A percentile compares a stretch with the other conserved stretches of the same genome.
phyloP scores from a whole-genome alignment of 2,113 vertebrate species.

The Ictalurus furcatus region DNA sequence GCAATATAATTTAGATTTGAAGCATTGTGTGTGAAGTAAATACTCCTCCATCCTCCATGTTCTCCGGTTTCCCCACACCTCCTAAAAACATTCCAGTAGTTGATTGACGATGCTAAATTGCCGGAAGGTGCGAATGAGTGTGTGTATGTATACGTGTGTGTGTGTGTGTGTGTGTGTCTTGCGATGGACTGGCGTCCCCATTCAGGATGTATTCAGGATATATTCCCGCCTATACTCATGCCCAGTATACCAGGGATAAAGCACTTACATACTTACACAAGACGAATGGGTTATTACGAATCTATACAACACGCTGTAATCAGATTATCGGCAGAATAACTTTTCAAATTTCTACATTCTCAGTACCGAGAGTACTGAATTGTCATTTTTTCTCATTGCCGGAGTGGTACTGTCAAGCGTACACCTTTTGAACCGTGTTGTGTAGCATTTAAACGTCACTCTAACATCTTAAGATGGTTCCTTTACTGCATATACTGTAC shows the following conservation, averaged over 20 bases:
- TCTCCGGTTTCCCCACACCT: background rate
- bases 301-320: background rate
- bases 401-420: background rate
- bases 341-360: background rate
- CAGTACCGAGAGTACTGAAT: background rate
- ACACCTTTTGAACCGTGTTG: background rate
- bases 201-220: background rate
- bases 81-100: background rate
- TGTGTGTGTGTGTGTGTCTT: background rate
- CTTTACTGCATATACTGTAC: background rate
- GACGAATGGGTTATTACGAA: background rate
- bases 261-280: background rate
- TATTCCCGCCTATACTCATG: background rate
- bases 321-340: background rate
- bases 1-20: background rate
- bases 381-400: background rate
- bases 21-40: background rate
- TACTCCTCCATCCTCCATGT: background rate
- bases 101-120: background rate
- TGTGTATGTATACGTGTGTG: background rate
- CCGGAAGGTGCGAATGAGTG: background rate
- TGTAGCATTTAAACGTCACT: background rate
- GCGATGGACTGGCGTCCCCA: background rate
- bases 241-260: background rate
- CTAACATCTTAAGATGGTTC: background rate